These are phyloP conservation scores for Phallusia fumigata DNA, from an alignment of 23 tunicate genomes.

Conservation along the genomic window DNA sequence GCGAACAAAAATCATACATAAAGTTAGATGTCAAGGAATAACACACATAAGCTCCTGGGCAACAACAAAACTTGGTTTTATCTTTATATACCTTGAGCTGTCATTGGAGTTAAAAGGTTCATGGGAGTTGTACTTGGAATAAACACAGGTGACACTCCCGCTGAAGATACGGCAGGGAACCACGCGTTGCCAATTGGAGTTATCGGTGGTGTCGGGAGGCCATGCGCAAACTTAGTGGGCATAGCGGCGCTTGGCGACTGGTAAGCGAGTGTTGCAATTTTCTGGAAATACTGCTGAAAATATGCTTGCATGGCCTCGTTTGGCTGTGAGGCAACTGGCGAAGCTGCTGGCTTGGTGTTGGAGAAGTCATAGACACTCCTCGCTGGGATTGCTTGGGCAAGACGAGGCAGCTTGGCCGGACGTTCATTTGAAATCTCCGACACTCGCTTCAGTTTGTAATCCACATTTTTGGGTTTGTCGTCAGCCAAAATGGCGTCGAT, in stretches of 20 bases:
- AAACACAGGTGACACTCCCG: background rate
- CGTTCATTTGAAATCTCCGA: constrained; percentile 8
- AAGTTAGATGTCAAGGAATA: too few species aligned
- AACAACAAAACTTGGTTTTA: too few species aligned
- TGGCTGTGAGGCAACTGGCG: background rate
- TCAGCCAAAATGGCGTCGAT: constrained; percentile 34
- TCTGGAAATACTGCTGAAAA: background rate
- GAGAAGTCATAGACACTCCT: background rate
- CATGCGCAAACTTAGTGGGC: background rate
- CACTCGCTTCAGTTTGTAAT: constrained; percentile 3
- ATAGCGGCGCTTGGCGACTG: background rate
- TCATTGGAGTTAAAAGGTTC: background rate
- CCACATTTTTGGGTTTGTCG: background rate
- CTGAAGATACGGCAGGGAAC: background rate
- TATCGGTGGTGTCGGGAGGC: constrained; percentile 8
- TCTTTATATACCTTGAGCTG: background rate
- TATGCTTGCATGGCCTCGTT: background rate
- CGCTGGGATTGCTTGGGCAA: background rate
- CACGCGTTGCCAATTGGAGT: constrained; percentile 1
- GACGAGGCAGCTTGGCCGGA: background rate
- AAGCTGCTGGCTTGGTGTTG: background rate
- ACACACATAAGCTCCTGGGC: too few species aligned
- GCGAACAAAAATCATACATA: background rate
- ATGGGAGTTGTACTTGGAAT: background rate
- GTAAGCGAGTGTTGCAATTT: background rate